phyloP scores from a whole-genome alignment of 2,888 invertebrate species.

The Epinotia demarniana region DNA sequence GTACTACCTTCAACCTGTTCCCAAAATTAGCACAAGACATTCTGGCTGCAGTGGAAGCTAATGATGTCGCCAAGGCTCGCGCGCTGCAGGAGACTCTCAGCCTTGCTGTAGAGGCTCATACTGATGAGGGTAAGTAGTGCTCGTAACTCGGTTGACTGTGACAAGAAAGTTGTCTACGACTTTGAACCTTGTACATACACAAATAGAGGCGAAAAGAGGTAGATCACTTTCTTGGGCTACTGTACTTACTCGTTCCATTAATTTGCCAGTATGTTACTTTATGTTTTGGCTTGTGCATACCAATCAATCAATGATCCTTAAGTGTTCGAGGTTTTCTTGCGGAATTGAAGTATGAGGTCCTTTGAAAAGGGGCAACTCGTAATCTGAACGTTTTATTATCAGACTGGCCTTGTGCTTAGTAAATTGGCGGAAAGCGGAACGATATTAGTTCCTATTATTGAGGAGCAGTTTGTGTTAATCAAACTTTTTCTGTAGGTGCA shows the following conservation, averaged over 20 bases:
- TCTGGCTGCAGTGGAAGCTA: conserved; percentile 77
- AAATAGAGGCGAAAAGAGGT: too few relatives aligned
- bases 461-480: neutral
- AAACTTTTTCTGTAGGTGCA: conserved; percentile 72
- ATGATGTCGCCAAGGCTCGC: conserved; percentile 77
- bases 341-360: neutral
- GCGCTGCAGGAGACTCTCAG: conserved; percentile 82
- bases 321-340: neutral
- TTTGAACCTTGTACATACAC: too few relatives aligned
- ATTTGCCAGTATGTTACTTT: too few relatives aligned
- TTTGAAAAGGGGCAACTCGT: too few relatives aligned
- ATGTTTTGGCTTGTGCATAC: too few relatives aligned
- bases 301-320: neutral
- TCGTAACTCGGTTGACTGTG: neutral
- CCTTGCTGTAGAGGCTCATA: conserved; percentile 79
- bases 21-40: conserved; percentile 85
- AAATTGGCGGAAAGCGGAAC: neutral
- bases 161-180: too few relatives aligned
- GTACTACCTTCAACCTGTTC: conserved; percentile 88
- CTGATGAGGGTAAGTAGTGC: conserved; percentile 77
- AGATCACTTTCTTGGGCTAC: too few relatives aligned
- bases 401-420: neutral
- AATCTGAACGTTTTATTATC: neutral
- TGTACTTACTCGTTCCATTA: too few relatives aligned
- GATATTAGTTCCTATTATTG: neutral